Conservation (phyloP, 30 jellyfish, hydroid and myxozoan genomes). For the Pseudorhiza aurosa region DNA sequence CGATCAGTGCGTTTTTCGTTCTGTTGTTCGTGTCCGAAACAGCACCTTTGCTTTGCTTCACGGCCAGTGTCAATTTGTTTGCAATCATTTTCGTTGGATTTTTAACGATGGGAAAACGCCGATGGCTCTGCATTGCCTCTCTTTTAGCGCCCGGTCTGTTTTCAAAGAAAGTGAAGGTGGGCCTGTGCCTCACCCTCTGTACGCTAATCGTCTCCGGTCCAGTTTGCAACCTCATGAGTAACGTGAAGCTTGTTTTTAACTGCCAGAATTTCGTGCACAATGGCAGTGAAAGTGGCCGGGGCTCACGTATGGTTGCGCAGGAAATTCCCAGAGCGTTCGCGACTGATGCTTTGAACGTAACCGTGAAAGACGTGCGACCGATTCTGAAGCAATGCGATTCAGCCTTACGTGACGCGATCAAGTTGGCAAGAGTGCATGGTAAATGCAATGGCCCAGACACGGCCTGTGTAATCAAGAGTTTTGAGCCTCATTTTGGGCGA, state of each 20-base stretch:
- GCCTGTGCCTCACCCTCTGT: slow-evolving; percentile 37
- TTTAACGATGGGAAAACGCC: slow-evolving; percentile 59
- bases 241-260: slow-evolving; percentile 35
- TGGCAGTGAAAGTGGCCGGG: neutral
- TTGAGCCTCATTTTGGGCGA: slow-evolving; percentile 26
- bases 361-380: neutral
- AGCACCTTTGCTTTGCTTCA: slow-evolving; percentile 66
- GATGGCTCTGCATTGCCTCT: slow-evolving; percentile 72
- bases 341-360: neutral
- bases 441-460: slow-evolving; percentile 27
- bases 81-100: slow-evolving; percentile 56
- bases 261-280: slow-evolving; percentile 15
- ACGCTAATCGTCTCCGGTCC: slow-evolving; percentile 84
- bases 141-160: slow-evolving; percentile 80
- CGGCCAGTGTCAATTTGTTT: slow-evolving; percentile 55
- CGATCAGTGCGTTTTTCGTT: slow-evolving; percentile 66
- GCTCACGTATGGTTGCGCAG: neutral
- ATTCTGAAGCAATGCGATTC: neutral
- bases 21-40: slow-evolving; percentile 30
- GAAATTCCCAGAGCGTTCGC: neutral
- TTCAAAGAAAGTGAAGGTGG: slow-evolving; percentile 63
- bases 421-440: neutral
- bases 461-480: slow-evolving; percentile 1
- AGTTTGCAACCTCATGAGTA: slow-evolving; percentile 53
- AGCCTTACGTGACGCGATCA: neutral